Evolutionary conservation across 1,140 invertebrate genomes (phyloP), one percentile per base, ranked within the genome.

Genomic region (Aricia agestis): DNA sequence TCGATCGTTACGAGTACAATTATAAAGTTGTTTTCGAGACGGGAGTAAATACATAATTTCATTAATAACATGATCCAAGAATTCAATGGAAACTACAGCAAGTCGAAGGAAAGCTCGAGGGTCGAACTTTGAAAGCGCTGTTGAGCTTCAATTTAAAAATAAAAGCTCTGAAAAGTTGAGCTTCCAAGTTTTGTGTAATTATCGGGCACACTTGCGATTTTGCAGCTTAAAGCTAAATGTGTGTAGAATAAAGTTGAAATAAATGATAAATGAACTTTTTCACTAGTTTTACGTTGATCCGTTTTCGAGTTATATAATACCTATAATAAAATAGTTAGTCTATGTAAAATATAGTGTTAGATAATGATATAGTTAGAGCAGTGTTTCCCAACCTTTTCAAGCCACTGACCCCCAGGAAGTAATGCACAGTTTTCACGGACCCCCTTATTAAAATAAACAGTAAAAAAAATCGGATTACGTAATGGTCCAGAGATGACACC

Each of bases 101-200:
- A 74, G 36, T 67, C 70, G 13, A 74, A 67, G 67, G 57, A 68
- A 70, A 71, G 66, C 72, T 66, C 63, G 69, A 68, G 72, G 59
- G 68, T 7, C 59, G 32, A 70, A 70, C 59, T 70, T 70, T 65
- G 61, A 42, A 63, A 65, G 68, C 61, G 68, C 68, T 65, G 59
- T 9, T 63, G 59, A 63, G 68, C 59, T 70, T 25, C 59, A 42
- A 70, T 61, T 70, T 61, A 25, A 63, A 61, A 67, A 61, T 70
- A 70, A 70, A 61, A 70, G 58, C 17, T 65, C 58, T 70, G 17
- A 63, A 45, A 25, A 69, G 31, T 32, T 59, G 41, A 63, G 32
- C 41, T 70, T 70, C 59, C 36, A 42, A 42, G 57, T 61, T 70
- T 25, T 25, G 31, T 45, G 61, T 70, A 36, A 70, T 45, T 70